phyloP scores from a whole-genome alignment of 1,140 invertebrate genomes.

The Sitophilus oryzae region DNA sequence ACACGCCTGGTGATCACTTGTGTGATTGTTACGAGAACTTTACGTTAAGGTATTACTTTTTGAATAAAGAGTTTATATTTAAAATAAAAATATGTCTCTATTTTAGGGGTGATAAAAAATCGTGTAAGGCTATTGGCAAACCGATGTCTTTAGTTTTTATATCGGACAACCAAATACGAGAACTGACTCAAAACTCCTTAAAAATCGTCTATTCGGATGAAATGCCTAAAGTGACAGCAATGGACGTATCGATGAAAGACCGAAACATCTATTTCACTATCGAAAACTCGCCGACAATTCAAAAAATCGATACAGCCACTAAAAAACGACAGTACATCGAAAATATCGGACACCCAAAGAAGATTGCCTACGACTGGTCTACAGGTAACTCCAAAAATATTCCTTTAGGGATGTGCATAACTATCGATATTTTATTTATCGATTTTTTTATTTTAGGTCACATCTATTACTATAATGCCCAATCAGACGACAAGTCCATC shows the following conservation, averaged over 20 bases:
- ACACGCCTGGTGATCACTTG: conserved; percentile 42
- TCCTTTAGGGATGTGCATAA: neutral
- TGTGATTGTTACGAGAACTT: conserved; percentile 78
- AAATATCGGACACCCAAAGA: conserved; percentile 49
- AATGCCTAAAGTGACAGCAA: conserved; percentile 45
- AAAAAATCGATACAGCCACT: conserved; percentile 26
- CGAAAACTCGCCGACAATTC: conserved; percentile 41
- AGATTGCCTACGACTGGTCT: conserved; percentile 72
- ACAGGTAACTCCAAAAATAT: conserved; percentile 38
- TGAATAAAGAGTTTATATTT: conserved; percentile 6
- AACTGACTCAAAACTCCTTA: conserved; percentile 43
- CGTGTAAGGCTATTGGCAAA: conserved; percentile 61
- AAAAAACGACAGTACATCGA: conserved; percentile 30
- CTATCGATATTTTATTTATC: neutral
- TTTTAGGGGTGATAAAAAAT: conserved; percentile 55
- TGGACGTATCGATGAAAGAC: conserved; percentile 46
- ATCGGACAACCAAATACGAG: conserved; percentile 48
- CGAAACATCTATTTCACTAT: conserved; percentile 43
- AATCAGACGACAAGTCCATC: conserved; percentile 41
- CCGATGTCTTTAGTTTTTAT: conserved; percentile 48
- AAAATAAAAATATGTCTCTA: conserved; percentile 15
- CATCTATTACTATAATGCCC: conserved; percentile 66
- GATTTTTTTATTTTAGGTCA: conserved; percentile 33
- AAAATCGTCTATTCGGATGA: conserved; percentile 43
- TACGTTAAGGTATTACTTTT: conserved; percentile 48